These are phyloP conservation scores for Drosophila heteroneura DNA, from an alignment of 2,888 invertebrate genomes.

Conservation along the genomic window DNA sequence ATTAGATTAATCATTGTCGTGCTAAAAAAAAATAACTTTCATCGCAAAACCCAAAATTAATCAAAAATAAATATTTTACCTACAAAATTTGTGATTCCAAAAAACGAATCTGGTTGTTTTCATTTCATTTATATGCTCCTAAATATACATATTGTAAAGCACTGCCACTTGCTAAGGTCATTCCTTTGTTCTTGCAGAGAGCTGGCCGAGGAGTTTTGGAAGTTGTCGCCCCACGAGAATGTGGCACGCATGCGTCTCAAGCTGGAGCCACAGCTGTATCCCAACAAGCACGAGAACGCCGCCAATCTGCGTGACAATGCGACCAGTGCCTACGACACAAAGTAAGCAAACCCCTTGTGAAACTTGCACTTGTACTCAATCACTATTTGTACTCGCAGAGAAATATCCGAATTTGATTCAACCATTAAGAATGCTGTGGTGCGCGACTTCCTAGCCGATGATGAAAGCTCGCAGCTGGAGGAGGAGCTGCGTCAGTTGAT, in stretches of 20 bases:
- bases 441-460: slow-evolving; percentile 85
- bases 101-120: slow-evolving; percentile 4
- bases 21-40: slow-evolving; percentile 78
- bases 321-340: slow-evolving; percentile 82
- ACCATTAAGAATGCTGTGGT: slow-evolving; percentile 85
- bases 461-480: slow-evolving; percentile 85
- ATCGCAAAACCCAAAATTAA: slow-evolving; percentile 69
- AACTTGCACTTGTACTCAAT: neutral
- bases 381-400: slow-evolving; percentile 55
- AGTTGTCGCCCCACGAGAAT: slow-evolving; percentile 88
- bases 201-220: slow-evolving; percentile 86
- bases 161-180: neutral
- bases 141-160: neutral
- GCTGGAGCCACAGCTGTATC: slow-evolving; percentile 87
- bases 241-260: slow-evolving; percentile 88
- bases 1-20: slow-evolving; percentile 83
- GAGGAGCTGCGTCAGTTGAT: slow-evolving; percentile 86
- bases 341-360: slow-evolving; percentile 62
- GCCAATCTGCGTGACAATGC: slow-evolving; percentile 88
- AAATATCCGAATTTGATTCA: slow-evolving; percentile 85
- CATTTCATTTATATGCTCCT: neutral
- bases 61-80: slow-evolving; percentile 26
- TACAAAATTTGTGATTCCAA: slow-evolving; percentile 51
- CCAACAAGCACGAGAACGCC: slow-evolving; percentile 87
- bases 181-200: slow-evolving; percentile 78